Percentiles rank a stretch among this genome's conserved stretches.
Evolutionary conservation across 2,797 vertebrate species (phyloP).

Genomic region (Poeciliopsis infans): DNA sequence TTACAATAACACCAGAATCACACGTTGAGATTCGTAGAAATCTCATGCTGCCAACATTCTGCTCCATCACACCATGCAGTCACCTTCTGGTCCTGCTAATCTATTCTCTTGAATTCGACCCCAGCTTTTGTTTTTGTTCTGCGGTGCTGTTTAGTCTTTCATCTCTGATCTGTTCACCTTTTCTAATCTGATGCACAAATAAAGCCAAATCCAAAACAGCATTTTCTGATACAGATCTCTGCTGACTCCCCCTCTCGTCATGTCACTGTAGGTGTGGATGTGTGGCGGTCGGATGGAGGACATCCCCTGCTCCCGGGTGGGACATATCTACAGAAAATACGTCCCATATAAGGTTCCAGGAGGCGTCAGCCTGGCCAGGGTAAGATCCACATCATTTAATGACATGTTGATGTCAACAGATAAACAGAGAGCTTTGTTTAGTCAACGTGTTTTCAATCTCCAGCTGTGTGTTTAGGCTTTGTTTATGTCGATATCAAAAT

Average conservation of each 20-base stretch:
- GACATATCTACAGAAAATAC: constrained; percentile 98
- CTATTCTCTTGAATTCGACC: background rate
- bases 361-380: constrained; percentile 72
- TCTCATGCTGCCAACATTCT: background rate
- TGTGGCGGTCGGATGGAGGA: constrained; percentile 98
- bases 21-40: background rate
- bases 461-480: background rate
- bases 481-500: background rate
- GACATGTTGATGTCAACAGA: background rate
- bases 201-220: background rate
- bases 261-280: constrained; percentile 92
- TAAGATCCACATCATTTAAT: constrained; percentile 31
- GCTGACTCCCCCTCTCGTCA: background rate
- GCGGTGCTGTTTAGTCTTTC: background rate
- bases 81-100: background rate
- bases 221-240: background rate
- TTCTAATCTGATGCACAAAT: constrained; percentile 1
- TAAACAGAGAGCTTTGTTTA: background rate
- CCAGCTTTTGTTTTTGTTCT: background rate
- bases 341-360: constrained; percentile 96
- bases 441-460: background rate
- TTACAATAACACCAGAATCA: background rate
- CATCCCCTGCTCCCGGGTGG: constrained; percentile 83
- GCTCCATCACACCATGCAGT: background rate
- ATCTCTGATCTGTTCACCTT: constrained; percentile 3